Conservation (phyloP, 2,888 invertebrate genomes). For the Andrena trimmerana region DNA sequence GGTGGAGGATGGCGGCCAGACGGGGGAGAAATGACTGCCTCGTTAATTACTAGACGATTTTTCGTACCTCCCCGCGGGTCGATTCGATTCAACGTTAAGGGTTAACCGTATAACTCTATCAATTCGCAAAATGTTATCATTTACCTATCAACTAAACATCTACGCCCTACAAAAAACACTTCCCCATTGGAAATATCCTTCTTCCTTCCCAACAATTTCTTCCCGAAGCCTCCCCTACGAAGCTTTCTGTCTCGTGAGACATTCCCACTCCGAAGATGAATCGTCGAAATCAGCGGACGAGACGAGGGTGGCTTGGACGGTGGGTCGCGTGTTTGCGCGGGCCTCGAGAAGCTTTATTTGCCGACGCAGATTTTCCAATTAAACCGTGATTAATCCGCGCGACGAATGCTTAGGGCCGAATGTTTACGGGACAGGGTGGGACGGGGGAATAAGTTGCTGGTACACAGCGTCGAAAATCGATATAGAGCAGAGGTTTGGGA, state of each 20-base stretch:
- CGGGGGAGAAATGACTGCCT: not conserved
- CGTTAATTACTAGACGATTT: conserved; percentile 33
- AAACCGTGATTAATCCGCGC: conserved; percentile 72
- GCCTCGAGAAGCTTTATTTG: conserved; percentile 62
- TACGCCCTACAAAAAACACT: no score
- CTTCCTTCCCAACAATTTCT: not conserved
- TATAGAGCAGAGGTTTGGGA: conserved; percentile 30
- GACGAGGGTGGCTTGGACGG: not conserved
- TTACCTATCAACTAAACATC: no score
- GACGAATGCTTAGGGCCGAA: conserved; percentile 60
- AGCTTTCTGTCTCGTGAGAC: not conserved
- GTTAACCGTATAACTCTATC: no score
- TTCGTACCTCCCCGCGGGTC: not conserved
- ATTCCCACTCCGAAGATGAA: not conserved
- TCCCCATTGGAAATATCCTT: not conserved
- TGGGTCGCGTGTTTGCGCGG: conserved; percentile 46
- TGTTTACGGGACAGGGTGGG: conserved; percentile 65
- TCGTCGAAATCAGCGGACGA: not conserved
- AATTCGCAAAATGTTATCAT: no score
- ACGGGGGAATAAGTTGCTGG: conserved; percentile 46
- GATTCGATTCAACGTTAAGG: not conserved
- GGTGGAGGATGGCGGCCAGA: not conserved
- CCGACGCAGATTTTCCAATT: conserved; percentile 75
- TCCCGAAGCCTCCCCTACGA: not conserved
- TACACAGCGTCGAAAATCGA: conserved; percentile 56